Base-by-base conservation (phyloP, 1,140 invertebrate species). In the Popillia japonica region DNA sequence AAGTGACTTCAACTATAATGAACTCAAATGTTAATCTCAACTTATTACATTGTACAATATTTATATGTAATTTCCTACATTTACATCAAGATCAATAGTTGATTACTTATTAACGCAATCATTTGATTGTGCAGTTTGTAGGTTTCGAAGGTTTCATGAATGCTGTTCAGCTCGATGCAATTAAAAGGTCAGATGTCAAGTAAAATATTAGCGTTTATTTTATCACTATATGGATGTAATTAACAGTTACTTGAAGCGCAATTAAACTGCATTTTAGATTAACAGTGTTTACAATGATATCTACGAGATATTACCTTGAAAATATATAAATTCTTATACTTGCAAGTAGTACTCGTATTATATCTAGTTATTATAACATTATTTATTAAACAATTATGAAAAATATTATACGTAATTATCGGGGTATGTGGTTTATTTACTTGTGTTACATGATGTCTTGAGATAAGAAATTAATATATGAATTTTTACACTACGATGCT, bases 241-340 rank as follows among this genome's bases (percentile, higher is more conserved):
- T 55, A 55, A 55, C 48, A 55, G 48, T 55, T 55, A 17, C 48
- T 48, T 55, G 48, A n/a, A n/a, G 10, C 14, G 48, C 48, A 55
- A 55, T 55, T 55, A 55, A 55, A 55, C 48, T 55, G n/a, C 14
- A 55, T 55, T 55, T 55, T 55, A 55, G 48, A 55, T 55, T 55
- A 55, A 55, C 48, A n/a, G 48, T 6, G 14, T n/a, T 55, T 14
- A n/a, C 48, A 55, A 55, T 14, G 48, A 55, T 14, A 14, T 55
- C 48, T 55, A 55, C 48, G 9, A n/a, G 48, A 55, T 55, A 55
- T 55, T 55, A 55, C 48, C 48, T 55, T 55, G 48, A 17, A 14
- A 55, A 17, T 17, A 55, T n/a, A 55, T 55, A 17, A 6, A 55
- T 72, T 6, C 23, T 40, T 22, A 34, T 3, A 55, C 11, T 55